Conservation (phyloP, 2,113 vertebrate genomes). For the Brachyhypopomus occidentalis region DNA sequence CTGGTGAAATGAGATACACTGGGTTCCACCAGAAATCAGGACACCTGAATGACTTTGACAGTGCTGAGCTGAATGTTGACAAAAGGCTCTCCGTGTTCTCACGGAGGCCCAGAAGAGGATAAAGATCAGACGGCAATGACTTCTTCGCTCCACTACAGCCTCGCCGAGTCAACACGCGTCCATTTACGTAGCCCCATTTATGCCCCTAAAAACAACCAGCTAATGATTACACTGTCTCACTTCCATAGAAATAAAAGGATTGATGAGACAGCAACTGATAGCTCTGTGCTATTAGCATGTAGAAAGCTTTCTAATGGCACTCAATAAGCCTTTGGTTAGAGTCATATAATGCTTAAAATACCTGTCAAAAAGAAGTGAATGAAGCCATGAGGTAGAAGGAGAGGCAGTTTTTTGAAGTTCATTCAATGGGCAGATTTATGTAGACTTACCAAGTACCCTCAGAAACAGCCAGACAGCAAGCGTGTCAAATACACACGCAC, state of each 20-base stretch:
- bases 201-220: neutral
- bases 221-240: neutral
- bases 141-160: neutral
- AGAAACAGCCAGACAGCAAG: neutral
- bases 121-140: neutral
- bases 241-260: neutral
- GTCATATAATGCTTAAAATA: neutral
- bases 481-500: neutral
- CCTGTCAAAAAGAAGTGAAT: neutral
- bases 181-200: neutral
- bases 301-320: neutral
- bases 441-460: neutral
- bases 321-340: neutral
- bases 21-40: neutral
- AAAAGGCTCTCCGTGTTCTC: constrained; percentile 11
- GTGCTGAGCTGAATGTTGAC: neutral
- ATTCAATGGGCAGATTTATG: neutral
- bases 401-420: neutral
- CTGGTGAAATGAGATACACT: neutral
- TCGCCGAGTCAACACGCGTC: neutral
- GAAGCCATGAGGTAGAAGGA: neutral
- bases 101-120: neutral
- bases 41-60: neutral
- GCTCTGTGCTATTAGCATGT: neutral
- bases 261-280: neutral